phyloP scores from a whole-genome alignment of 2,888 invertebrate genomes.

The Lasioglossum pauxillum region DNA sequence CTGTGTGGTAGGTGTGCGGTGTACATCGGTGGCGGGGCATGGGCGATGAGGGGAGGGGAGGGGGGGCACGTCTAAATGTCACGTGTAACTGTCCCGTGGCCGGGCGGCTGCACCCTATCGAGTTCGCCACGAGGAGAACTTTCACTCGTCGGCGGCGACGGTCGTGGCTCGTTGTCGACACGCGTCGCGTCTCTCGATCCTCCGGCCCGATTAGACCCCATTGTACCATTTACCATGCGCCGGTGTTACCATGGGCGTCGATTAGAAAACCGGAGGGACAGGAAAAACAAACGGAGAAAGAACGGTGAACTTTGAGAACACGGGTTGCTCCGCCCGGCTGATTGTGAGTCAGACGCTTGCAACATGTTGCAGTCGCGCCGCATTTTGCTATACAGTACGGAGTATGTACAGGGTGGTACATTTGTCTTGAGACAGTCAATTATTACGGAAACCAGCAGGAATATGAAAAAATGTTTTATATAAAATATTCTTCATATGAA shows the following conservation, averaged over 20 bases:
- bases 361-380: neutral
- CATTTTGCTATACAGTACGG: neutral
- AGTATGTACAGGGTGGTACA: no score
- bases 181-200: slow-evolving; percentile 3
- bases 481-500: no score
- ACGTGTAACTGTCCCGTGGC: slow-evolving; percentile 55
- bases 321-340: neutral
- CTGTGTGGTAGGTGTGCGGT: neutral
- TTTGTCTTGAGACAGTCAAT: no score
- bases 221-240: neutral
- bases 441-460: no score
- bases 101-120: slow-evolving; percentile 55
- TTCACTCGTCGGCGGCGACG: slow-evolving; percentile 56
- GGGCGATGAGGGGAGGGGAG: no score
- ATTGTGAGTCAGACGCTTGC: slow-evolving; percentile 12
- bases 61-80: slow-evolving; percentile 63
- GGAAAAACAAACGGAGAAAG: neutral
- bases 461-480: no score
- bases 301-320: slow-evolving; percentile 1
- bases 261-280: neutral
- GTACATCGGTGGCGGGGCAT: no score
- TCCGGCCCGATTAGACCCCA: neutral
- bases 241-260: neutral
- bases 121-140: slow-evolving; percentile 56
- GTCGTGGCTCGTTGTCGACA: neutral